Conservation (phyloP, 2,113 vertebrate species). For the Phylloscopus trochiloides region DNA sequence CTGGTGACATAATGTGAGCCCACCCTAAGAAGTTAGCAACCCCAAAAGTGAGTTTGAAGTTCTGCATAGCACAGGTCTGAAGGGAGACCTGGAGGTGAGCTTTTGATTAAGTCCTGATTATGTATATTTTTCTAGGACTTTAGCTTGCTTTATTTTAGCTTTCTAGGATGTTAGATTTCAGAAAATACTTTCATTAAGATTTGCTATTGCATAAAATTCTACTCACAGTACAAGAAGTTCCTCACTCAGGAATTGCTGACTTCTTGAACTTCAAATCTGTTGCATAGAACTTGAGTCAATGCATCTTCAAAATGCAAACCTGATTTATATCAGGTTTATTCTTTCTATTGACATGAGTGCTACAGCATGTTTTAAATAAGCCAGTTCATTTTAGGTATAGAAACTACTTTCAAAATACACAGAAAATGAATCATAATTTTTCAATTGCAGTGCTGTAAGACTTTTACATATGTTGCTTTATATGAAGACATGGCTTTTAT, state of each 20-base stretch:
- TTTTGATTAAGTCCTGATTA: not conserved
- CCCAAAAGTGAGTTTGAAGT: not conserved
- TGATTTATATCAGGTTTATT: not conserved
- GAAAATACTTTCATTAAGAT: not conserved
- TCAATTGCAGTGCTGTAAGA: not conserved
- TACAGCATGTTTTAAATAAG: not conserved
- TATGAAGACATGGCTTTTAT: not conserved
- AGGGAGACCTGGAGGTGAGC: not conserved
- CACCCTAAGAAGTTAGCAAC: not conserved
- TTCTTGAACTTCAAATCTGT: not conserved
- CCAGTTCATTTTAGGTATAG: not conserved
- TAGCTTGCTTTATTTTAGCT: not conserved
- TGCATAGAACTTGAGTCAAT: not conserved
- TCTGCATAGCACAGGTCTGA: not conserved
- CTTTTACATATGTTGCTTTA: not conserved
- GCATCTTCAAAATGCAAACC: not conserved
- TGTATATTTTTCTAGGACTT: not conserved
- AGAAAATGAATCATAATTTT: not conserved
- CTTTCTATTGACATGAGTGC: not conserved
- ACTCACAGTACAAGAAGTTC: not conserved
- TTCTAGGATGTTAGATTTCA: not conserved
- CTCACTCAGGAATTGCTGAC: not conserved
- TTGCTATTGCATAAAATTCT: not conserved
- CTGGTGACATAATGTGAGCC: not conserved
- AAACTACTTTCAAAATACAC: not conserved